These are phyloP conservation scores for Syndactyla subalaris DNA, from an alignment of 2,797 vertebrate genomes.

Conservation along the genomic window DNA sequence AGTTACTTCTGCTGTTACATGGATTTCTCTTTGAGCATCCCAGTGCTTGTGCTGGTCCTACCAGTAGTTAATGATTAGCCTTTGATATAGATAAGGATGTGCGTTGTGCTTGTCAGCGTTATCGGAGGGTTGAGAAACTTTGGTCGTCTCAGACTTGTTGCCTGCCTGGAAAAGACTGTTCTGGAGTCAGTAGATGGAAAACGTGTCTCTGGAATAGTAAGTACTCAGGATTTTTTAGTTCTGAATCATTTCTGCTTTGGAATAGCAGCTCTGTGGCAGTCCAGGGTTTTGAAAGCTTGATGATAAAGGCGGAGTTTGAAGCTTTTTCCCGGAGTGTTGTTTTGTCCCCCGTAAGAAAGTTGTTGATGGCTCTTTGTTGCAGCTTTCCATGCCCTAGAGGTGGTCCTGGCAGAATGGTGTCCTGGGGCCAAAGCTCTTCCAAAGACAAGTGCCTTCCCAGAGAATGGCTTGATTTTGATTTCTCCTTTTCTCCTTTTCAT, in stretches of 20 bases:
- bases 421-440: neutral
- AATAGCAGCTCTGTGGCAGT: neutral
- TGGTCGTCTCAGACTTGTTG: neutral
- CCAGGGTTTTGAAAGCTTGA: neutral
- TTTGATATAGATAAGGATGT: neutral
- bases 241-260: conserved; percentile 5
- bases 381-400: neutral
- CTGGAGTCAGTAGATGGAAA: neutral
- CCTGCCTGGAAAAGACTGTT: neutral
- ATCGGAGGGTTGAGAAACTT: conserved; percentile 13
- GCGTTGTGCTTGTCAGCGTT: conserved; percentile 8
- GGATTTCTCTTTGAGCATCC: neutral
- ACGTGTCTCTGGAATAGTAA: conserved; percentile 3
- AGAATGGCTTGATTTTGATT: neutral
- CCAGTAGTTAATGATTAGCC: conserved; percentile 65
- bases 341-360: neutral
- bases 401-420: neutral
- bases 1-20: neutral
- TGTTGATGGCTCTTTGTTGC: neutral
- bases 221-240: neutral
- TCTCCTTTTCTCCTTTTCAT: neutral
- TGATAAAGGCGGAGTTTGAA: fast-evolving
- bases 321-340: neutral
- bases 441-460: neutral
- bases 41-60: neutral